Conservation (phyloP, 2,113 vertebrate species). For the Panthera tigris region DNA sequence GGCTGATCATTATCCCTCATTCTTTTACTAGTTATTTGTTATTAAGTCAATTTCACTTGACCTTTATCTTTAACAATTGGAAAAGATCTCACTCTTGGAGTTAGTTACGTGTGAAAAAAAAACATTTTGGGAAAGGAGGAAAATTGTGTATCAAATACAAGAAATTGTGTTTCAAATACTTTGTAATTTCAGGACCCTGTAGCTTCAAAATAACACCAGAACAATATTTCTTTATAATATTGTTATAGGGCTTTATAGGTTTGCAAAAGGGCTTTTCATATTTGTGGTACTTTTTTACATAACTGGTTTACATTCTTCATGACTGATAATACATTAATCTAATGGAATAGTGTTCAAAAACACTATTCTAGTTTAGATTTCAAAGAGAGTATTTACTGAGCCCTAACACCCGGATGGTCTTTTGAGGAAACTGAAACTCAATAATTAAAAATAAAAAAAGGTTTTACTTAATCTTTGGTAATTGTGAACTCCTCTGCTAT, state of each 20-base stretch:
- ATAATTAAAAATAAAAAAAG: background rate
- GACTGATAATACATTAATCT: constrained; percentile 41
- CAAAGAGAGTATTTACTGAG: constrained; percentile 24
- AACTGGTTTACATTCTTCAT: background rate
- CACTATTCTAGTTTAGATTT: background rate
- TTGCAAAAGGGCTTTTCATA: constrained; percentile 32
- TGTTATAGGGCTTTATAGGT: background rate
- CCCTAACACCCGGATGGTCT: background rate
- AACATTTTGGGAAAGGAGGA: background rate
- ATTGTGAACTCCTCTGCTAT: background rate
- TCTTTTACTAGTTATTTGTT: constrained; percentile 34
- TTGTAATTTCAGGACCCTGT: background rate
- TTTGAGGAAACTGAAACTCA: constrained; percentile 35
- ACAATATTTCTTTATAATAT: constrained; percentile 13
- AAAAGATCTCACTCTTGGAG: background rate
- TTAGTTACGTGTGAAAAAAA: background rate
- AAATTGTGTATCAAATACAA: constrained; percentile 52
- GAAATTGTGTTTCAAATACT: background rate
- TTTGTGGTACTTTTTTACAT: constrained; percentile 27
- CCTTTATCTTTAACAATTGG: background rate
- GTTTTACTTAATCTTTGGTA: background rate
- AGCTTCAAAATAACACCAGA: constrained; percentile 28
- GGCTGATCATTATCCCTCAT: background rate
- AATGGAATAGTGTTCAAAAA: constrained; percentile 34
- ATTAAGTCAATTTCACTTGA: constrained; percentile 47